Evolutionary conservation across 2,888 invertebrate genomes (phyloP), one percentile per base, ranked within the genome.

Genomic region (Luperina testacea): DNA sequence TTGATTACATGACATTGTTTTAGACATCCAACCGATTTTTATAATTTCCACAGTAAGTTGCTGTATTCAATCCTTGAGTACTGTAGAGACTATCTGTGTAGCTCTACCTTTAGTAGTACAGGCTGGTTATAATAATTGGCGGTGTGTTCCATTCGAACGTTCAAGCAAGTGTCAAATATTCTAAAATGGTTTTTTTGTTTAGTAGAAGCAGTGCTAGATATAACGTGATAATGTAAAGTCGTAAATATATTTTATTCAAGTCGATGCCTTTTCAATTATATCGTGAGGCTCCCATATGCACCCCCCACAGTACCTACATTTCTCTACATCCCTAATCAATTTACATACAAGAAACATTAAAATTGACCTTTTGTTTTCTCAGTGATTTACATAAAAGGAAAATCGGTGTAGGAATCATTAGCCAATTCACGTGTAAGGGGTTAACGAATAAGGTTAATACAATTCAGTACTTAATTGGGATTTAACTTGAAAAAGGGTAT

Each of bases 331-430:
- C 45, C 9, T 24, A 51, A 51, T 65, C 17, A 51, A 72, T 78
- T 45, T 17, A 71, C 48, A 63, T 63, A 17, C 38, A 80, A 51
- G 42, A 65, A 79, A 65, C 81, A 81, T 48, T 68, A 45, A 32
- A 45, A 69, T 13, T 32, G 20, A 32, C 64, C 80, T 64, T 76
- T 64, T 38, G 11, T 69, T 82, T 76, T 76, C 63, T 32, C 7
- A 42, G 57, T 70, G 69, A 82, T 77, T 65, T 20, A 63, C 57
- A 51, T 45, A 57, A 68, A 68, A 48, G 38, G 61, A 42, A 69
- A 82, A 48, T 53, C 20, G 9, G 17, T 42, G n/a, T n/a, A 48
- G 32, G 63, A 38, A 75, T 48, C 38, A 63, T 82, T 74, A 42
- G 57, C 42, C 48, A 48, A n/a, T 77, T 77, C 57, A 65, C 20